Evolutionary conservation across 2,113 vertebrate genomes (phyloP), one percentile per base, ranked within the genome.

Genomic region (Sphaerodactylus townsendi): DNA sequence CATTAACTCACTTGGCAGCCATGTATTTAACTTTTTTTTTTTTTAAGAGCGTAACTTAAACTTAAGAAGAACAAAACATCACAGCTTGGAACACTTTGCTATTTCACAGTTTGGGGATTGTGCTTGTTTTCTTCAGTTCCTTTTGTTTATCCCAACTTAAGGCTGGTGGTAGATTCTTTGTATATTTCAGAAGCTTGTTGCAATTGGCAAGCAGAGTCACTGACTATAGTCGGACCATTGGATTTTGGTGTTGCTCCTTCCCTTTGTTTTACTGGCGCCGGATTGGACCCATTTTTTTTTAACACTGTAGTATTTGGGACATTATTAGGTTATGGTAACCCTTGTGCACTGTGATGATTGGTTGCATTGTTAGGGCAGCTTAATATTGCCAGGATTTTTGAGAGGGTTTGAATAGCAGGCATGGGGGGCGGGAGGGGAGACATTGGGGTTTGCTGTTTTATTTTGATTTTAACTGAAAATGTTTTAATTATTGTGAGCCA

Each of bases 1-100:
- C 93, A 94, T 93, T 94, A 94, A 93, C 93, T 93, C 48, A 17
- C 86, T 89, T 93, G 88, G 93, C 92, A 94, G 90, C 88, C 87
- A 37, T 87, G 68, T 75, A 81, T 86, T 90, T 82, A 30, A 41
- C 81, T 82, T 84, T 33, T 8, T 77, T 3, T 0, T 17, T 1
- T 2, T 3, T 4, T n/a, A 7, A 28, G 2, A 37, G 1, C 0
- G 1, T 79, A 50, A 65, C 91, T 88, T 84, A 83, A 85, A 28
- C 59, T 62, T 62, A 62, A 81, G 50, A 77, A 81, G 83, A 81
- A 10, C 39, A 44, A 69, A 77, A 80, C 69, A 48, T 14, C 41
- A 11, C 68, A 10, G 50, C 0, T 1, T 25, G 77, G 3, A n/a
- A 66, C 83, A 81, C 4, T 77, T 77, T 81, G 10, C 39, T 86